Evolutionary conservation across 2,888 invertebrate species (phyloP).

Genomic region (Noctuana brunneofusca): DNA sequence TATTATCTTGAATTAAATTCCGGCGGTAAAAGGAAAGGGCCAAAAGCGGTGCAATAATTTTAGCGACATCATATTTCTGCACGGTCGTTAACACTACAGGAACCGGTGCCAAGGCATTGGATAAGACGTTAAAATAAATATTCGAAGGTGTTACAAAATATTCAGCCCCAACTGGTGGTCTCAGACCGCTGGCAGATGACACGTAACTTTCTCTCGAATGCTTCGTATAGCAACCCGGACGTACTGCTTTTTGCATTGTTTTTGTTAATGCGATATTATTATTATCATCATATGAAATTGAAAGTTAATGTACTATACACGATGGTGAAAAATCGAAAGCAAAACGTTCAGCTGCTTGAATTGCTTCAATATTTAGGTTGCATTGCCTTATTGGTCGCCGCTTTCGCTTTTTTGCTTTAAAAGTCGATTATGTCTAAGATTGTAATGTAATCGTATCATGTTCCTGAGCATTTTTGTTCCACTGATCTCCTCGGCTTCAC

Average conservation of each 20-base stretch:
- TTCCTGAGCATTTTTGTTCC: constrained; percentile 12
- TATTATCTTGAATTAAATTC: constrained; percentile 4
- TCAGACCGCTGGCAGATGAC: constrained; percentile 56
- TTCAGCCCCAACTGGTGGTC: constrained; percentile 46
- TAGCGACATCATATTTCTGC: constrained; percentile 28
- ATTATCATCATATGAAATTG: constrained; percentile 65
- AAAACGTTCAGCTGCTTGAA: constrained; percentile 55
- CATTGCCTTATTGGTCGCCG: constrained; percentile 40
- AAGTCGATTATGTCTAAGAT: constrained; percentile 48
- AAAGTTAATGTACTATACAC: constrained; percentile 68
- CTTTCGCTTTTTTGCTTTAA: constrained; percentile 40
- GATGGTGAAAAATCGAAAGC: constrained; percentile 67
- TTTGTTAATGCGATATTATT: constrained; percentile 71
- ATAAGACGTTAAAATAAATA: constrained; percentile 54
- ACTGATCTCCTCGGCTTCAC: not conserved
- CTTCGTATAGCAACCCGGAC: constrained; percentile 64
- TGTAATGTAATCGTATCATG: constrained; percentile 32
- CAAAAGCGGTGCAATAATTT: constrained; percentile 19
- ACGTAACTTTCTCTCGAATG: constrained; percentile 69
- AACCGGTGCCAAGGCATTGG: constrained; percentile 36
- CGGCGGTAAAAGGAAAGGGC: constrained; percentile 18
- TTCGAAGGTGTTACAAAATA: constrained; percentile 61
- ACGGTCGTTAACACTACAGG: constrained; percentile 23
- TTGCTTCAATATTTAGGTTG: constrained; percentile 48
- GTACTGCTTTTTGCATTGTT: constrained; percentile 67